Conservation (phyloP, 2,888 invertebrate species). For the Tenthredo mesomela region DNA sequence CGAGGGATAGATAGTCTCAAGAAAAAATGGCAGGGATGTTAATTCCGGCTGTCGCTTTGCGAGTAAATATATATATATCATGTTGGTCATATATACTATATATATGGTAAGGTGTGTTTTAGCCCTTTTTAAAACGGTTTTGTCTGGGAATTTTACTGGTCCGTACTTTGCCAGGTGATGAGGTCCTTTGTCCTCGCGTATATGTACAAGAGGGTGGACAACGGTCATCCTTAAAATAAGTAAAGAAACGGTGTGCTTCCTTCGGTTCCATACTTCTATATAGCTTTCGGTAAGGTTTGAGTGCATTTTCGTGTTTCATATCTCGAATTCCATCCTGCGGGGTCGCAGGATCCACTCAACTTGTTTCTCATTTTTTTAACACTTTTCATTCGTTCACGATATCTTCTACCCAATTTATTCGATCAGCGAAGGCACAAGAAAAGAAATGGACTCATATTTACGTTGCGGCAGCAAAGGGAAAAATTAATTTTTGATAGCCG, state of each 20-base stretch:
- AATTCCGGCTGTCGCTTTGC: background rate
- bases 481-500: background rate
- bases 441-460: background rate
- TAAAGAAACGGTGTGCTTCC: background rate
- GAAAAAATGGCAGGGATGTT: background rate
- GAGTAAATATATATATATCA: background rate
- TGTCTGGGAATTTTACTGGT: slow-evolving; percentile 11
- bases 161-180: slow-evolving; percentile 19
- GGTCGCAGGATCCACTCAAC: background rate
- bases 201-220: slow-evolving; percentile 31
- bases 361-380: background rate
- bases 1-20: background rate
- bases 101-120: background rate
- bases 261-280: background rate
- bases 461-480: background rate
- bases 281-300: slow-evolving; percentile 23
- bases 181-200: slow-evolving; percentile 1
- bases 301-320: slow-evolving; percentile 47
- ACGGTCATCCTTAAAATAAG: background rate
- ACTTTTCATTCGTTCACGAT: background rate
- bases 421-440: background rate
- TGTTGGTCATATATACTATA: background rate
- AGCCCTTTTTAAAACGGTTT: slow-evolving; percentile 3
- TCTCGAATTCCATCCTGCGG: background rate
- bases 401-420: background rate